Evolutionary conservation across 1,140 invertebrate species (phyloP).

Genomic region (Achatina immaculata): DNA sequence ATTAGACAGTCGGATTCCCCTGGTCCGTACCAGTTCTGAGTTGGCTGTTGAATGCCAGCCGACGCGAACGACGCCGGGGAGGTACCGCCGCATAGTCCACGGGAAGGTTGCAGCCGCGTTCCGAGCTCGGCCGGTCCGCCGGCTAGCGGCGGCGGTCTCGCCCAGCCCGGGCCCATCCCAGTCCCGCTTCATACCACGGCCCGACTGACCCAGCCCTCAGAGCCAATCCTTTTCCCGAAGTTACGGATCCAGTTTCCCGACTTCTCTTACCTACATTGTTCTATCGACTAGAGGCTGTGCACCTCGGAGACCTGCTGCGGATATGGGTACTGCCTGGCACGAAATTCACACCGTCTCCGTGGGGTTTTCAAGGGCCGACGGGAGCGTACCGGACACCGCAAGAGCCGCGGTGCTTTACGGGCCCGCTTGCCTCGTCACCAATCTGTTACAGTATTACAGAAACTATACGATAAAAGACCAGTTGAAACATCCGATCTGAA

Average conservation of each 20-base stretch:
- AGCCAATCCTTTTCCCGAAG: conserved; percentile 85
- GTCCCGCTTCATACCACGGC: conserved; percentile 67
- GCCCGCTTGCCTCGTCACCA: too few relatives aligned
- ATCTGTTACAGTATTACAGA: too few relatives aligned
- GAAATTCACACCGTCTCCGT: too few relatives aligned
- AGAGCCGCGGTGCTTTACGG: too few relatives aligned
- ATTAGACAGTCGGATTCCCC: conserved; percentile 77
- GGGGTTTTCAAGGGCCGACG: too few relatives aligned
- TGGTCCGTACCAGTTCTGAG: conserved; percentile 77
- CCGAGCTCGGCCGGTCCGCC: neutral
- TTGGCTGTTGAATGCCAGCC: conserved; percentile 25
- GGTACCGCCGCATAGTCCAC: conserved; percentile 69
- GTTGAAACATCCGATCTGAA: too few relatives aligned
- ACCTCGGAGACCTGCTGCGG: too few relatives aligned
- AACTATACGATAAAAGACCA: too few relatives aligned
- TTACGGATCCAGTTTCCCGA: conserved; percentile 81
- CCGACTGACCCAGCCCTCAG: conserved; percentile 79
- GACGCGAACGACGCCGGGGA: neutral
- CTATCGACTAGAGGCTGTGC: too few relatives aligned
- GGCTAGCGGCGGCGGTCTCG: conserved; percentile 76
- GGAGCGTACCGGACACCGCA: too few relatives aligned
- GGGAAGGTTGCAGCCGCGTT: conserved; percentile 5
- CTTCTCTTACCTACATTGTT: too few relatives aligned
- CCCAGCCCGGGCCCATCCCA: conserved; percentile 50
- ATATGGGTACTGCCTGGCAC: too few relatives aligned